Evolutionary conservation across 2,797 vertebrate genomes (phyloP).

Genomic region (Myotis daubentonii): DNA sequence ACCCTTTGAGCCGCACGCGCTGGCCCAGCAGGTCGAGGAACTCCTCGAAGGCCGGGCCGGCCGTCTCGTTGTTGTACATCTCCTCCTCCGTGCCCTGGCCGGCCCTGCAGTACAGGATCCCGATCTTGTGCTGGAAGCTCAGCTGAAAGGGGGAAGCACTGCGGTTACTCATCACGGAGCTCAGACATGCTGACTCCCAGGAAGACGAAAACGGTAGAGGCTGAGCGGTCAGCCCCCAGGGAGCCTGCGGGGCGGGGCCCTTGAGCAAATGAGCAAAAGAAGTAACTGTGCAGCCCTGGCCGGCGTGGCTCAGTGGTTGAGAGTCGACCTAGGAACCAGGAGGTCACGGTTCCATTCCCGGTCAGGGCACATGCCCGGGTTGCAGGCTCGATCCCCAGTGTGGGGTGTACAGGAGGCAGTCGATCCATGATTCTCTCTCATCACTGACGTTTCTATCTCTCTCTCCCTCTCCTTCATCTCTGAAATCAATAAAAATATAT

Average conservation of each 20-base stretch:
- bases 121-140: constrained; percentile 99
- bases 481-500: too few relatives aligned
- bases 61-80: constrained; percentile 99
- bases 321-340: too few relatives aligned
- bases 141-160: constrained; percentile 87
- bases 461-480: too few relatives aligned
- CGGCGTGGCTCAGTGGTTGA: too few relatives aligned
- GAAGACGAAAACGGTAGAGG: constrained; percentile 26
- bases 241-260: background rate
- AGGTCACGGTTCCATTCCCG: too few relatives aligned
- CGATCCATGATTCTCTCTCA: too few relatives aligned
- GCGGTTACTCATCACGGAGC: constrained; percentile 41
- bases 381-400: too few relatives aligned
- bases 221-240: background rate
- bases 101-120: constrained; percentile 96
- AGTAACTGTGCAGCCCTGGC: too few relatives aligned
- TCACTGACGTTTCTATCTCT: too few relatives aligned
- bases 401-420: too few relatives aligned
- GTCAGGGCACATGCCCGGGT: too few relatives aligned
- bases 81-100: constrained; percentile 98
- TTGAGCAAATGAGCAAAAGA: background rate
- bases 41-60: constrained; percentile 95
- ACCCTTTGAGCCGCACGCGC: constrained; percentile 96
- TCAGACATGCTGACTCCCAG: background rate
- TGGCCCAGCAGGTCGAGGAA: constrained; percentile 98